phyloP scores from a whole-genome alignment of 2,113 vertebrate genomes.

The Caranx ignobilis region DNA sequence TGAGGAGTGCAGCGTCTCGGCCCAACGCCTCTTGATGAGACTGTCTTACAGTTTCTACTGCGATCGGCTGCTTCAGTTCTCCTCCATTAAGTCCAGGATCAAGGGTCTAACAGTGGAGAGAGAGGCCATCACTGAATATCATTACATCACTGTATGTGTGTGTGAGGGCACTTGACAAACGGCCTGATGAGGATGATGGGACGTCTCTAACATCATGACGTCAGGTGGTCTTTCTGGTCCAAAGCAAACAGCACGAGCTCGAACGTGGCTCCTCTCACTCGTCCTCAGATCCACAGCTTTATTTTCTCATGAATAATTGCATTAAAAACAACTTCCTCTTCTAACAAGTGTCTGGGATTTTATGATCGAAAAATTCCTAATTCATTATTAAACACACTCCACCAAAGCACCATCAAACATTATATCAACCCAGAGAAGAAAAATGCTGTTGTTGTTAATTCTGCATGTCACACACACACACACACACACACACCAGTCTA shows the following conservation, averaged over 20 bases:
- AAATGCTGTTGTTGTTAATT: constrained; percentile 49
- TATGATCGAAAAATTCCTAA: constrained; percentile 40
- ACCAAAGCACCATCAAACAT: constrained; percentile 58
- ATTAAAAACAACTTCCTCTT: constrained; percentile 27
- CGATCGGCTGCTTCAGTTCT: constrained; percentile 46
- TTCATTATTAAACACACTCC: constrained; percentile 50
- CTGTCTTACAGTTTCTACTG: constrained; percentile 35
- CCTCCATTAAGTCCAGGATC: constrained; percentile 54
- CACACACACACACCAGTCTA: constrained; percentile 8
- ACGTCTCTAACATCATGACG: constrained; percentile 29
- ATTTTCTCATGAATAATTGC: constrained; percentile 54
- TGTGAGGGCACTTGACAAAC: constrained; percentile 16
- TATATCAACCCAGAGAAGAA: constrained; percentile 47
- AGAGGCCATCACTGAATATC: constrained; percentile 47
- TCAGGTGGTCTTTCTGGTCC: constrained; percentile 27
- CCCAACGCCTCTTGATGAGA: constrained; percentile 45
- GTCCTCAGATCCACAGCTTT: constrained; percentile 38
- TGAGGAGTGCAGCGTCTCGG: constrained; percentile 37
- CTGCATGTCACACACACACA: constrained; percentile 14
- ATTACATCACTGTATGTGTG: constrained; percentile 25
- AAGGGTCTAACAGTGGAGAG: constrained; percentile 30
- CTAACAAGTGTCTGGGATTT: constrained; percentile 12
- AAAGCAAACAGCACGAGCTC: constrained; percentile 25
- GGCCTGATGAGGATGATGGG: constrained; percentile 29
- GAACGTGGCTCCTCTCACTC: constrained; percentile 10